Base-by-base conservation (phyloP, 2,797 vertebrate species). In the Dipus sagitta region DNA sequence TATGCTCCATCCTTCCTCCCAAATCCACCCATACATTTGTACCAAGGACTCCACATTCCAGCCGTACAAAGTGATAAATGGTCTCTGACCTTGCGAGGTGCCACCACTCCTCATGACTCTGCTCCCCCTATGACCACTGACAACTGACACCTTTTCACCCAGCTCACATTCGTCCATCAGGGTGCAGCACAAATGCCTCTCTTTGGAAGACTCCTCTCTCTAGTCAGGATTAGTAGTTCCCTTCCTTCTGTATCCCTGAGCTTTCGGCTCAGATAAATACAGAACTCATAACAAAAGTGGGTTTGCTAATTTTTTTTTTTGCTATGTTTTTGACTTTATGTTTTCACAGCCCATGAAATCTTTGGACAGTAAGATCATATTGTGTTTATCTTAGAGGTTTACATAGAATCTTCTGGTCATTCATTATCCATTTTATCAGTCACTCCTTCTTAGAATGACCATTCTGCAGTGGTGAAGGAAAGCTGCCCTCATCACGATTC, bases 391-490 rank as follows among this genome's bases (percentile, higher is more conserved):
- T 91, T 47, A 34, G 77, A 60, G 74, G 28, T 47, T 76, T 68
- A 71, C 17, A 18, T 52, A 34, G 65, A 92, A 23, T 88, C 47
- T 89, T 7, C 80, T 32, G 94, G 72, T 76, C 26, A 65, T 32
- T 88, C 20, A 65, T 28, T 24, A 38, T 76, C 80, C 52, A 52
- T 93, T 92, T 86, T 65, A 74, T 81, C 54, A 84, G 17, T 77
- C 84, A 83, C 21, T 76, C 83, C 54, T 88, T 83, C 62, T 86
- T 11, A 84, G 58, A 80, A 93, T 84, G 81, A 21, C 60, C 38
- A 67, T 15, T 90, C 23, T 62, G 38, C n/a, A 71, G 54, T 8
- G 71, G 60, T 62, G 3, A 7, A 76, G 90, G 72, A 80, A 84
- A 77, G 28, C 74, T 76, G 38, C 24, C 72, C 54, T 88, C 83